Conservation (phyloP, 2,113 vertebrate genomes). For the Nerophis lumbriciformis region DNA sequence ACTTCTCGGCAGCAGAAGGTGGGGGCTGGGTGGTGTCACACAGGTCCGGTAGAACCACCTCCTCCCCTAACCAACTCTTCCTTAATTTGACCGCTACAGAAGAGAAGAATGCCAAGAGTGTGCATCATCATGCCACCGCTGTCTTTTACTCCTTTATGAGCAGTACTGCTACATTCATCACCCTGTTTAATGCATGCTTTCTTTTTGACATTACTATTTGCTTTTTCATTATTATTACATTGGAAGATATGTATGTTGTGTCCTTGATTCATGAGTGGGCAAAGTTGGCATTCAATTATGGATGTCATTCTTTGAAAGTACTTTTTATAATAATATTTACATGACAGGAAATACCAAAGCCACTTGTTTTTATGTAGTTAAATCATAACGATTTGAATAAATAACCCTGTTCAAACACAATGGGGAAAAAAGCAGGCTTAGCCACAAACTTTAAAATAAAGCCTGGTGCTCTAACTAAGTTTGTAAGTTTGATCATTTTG, state of each 20-base stretch:
- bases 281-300: no score
- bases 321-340: no score
- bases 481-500: no score
- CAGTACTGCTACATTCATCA: constrained; percentile 25
- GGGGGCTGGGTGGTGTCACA: not conserved
- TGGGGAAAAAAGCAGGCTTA: no score
- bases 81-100: constrained; percentile 33
- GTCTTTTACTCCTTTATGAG: constrained; percentile 33
- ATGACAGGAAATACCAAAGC: no score
- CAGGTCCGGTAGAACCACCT: constrained; percentile 10
- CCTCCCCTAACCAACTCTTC: not conserved
- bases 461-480: no score
- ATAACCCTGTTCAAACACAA: no score
- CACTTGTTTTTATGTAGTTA: no score
- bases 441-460: no score
- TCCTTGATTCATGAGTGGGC: no score
- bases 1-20: constrained; percentile 14
- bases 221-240: not conserved
- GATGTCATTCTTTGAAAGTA: no score
- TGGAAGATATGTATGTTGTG: not conserved
- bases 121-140: constrained; percentile 45
- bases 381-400: no score
- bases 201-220: constrained; percentile 1
- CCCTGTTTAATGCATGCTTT: not conserved
- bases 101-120: constrained; percentile 42